Evolutionary conservation across 1,140 invertebrate species (phyloP), one percentile per base, ranked within the genome.

Genomic region (Diachasmimorpha longicaudata): DNA sequence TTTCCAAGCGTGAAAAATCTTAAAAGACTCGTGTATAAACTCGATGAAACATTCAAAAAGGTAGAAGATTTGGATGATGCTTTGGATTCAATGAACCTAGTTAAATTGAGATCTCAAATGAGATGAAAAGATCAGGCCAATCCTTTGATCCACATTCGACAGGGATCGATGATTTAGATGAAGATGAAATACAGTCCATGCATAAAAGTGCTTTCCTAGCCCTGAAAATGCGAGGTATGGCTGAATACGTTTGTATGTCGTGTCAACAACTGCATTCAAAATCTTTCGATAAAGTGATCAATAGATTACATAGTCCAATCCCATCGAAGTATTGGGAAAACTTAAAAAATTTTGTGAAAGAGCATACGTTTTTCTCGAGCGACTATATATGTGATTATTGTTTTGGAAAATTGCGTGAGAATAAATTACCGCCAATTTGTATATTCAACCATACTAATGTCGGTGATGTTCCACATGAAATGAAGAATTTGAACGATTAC

Each of bases 1-100:
- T 72, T 76, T 52, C 39, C 70, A 63, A 58, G 19, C n/a, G 75
- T 72, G 14, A 31, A 58, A 72, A 70, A 42, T 6, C 23, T 76
- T 13, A 72, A 76, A 72, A 36, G 70, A 44, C 19, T 31, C 19
- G 23, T 71, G 16, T 71, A 76, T 76, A 46, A 31, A 25, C 25
- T 72, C 11, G n/a, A 39, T 31, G 0, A 31, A 23, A 44, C 19
- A 6, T 37, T 58, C 31, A 16, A 46, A 37, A 31, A 71, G 21
- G 11, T 76, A 46, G n/a, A 63, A 21, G 23, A 66, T 10, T 21
- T 76, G 14, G 70, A 76, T 67, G 11, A 11, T n/a, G 55, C 69
- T 21, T 76, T 76, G 23, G 25, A 76, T n/a, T n/a, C 36, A 25
- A 63, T 21, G 6, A 21, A 76, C 71, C 66, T 31, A 1, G 75